Evolutionary conservation across 2,888 invertebrate genomes (phyloP), one percentile per base, ranked within the genome.

Genomic region (Cacoxenus indagator): DNA sequence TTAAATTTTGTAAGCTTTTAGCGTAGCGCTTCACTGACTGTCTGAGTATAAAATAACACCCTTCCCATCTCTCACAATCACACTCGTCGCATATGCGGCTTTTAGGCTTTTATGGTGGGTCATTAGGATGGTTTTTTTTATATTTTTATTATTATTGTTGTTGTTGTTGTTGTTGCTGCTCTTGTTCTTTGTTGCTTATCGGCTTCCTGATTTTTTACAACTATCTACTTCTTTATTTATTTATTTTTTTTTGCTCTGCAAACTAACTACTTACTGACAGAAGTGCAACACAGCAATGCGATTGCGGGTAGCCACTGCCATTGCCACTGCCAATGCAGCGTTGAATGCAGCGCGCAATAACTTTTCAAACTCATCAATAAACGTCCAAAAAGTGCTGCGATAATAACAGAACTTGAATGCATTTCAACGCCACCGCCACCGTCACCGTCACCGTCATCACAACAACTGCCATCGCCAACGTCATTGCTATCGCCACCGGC

Each of bases 311-410:
- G 54, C 54, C 22, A 54, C 65, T 45, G 64, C 45, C 46, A 45
- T 64, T 37, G 37, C 37, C 9, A 31, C 5, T 8, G 9, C 5
- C 14, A 37, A 37, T 37, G 37, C 37, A 37, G 37, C 14, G 8
- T 37, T 37, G 37, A 14, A n/a, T 31, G 59, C 8, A 31, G 17
- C 22, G 17, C 37, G 59, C 59, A 61, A 73, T 71, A 73, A 71
- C 73, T 75, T 70, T 55, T 72, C 68, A 73, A 70, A 75, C 71
- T 75, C 75, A 75, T 75, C 75, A 75, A 75, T 75, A 75, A 74
- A 65, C 54, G 67, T 67, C 67, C 54, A 65, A 65, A 69, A 43
- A 43, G 43, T 62, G 43, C 45, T 45, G 45, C 43, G 61, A 72
- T 68, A 62, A 67, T 55, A 48, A 66, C 55, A 46, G 54, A 67